Percentiles rank a stretch among this genome's conserved stretches.
Conservation (phyloP, 2,113 vertebrate genomes). For the Prinia subflava region DNA sequence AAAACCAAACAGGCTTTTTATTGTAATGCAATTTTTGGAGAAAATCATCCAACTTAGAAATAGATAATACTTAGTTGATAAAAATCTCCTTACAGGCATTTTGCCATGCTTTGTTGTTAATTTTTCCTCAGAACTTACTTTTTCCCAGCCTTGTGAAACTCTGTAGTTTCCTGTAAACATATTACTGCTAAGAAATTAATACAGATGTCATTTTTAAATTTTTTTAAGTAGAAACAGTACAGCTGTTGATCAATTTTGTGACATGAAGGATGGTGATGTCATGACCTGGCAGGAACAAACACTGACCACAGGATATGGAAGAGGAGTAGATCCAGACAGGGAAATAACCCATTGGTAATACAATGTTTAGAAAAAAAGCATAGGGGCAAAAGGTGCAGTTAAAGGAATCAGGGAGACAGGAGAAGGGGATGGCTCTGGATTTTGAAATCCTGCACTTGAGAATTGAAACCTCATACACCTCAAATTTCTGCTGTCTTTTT, state of each 20-base stretch:
- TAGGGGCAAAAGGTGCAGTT: not conserved
- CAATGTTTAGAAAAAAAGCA: not conserved
- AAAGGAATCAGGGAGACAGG: not conserved
- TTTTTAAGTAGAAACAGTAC: not conserved
- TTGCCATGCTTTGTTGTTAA: not conserved
- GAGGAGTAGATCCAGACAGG: not conserved
- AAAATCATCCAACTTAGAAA: not conserved
- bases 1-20: not conserved
- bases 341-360: not conserved
- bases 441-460: not conserved
- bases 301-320: not conserved
- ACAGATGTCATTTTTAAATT: not conserved
- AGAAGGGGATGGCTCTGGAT: not conserved
- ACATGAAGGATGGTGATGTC: not conserved
- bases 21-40: not conserved
- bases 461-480: not conserved
- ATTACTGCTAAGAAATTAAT: not conserved
- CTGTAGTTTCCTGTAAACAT: not conserved
- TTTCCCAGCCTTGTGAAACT: not conserved
- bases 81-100: not conserved
- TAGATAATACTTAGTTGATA: not conserved
- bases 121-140: not conserved
- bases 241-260: not conserved
- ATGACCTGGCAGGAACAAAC: conserved; percentile 1
- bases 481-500: not conserved